phyloP scores from a whole-genome alignment of 2,888 invertebrate genomes.

The Nemoura dubitans region DNA sequence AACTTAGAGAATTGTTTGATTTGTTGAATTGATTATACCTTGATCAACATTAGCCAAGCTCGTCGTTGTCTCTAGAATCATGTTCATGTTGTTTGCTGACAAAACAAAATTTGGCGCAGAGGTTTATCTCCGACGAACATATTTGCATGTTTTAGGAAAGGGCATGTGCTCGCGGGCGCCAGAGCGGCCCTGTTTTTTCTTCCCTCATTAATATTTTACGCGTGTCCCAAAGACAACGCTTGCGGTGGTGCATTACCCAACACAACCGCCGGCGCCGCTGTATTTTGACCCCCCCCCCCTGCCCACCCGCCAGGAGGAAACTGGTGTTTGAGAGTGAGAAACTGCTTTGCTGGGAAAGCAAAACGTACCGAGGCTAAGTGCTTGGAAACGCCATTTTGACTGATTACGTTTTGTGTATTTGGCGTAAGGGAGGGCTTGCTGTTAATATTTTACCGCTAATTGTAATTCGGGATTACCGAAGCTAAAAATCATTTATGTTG shows the following conservation, averaged over 20 bases:
- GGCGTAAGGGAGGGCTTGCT: neutral
- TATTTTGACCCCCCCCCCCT: neutral
- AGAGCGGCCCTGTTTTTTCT: neutral
- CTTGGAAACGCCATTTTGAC: neutral
- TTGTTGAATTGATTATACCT: neutral
- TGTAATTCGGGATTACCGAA: neutral
- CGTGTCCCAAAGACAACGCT: neutral
- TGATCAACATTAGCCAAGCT: neutral
- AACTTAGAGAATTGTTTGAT: neutral
- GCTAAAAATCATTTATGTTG: neutral
- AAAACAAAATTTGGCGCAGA: neutral
- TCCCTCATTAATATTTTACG: constrained; percentile 23
- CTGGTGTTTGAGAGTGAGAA: neutral
- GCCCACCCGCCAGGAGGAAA: neutral
- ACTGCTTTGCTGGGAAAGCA: neutral
- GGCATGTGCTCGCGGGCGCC: neutral
- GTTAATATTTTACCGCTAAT: neutral
- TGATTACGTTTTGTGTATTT: neutral
- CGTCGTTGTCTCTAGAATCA: neutral
- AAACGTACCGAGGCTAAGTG: neutral
- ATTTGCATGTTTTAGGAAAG: neutral
- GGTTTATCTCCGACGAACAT: neutral
- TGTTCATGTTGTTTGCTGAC: neutral
- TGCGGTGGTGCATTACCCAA: neutral
- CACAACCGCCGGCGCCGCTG: neutral